Evolutionary conservation across 2,797 vertebrate genomes (phyloP).

Genomic region (Microctenopoma steveboyesi): DNA sequence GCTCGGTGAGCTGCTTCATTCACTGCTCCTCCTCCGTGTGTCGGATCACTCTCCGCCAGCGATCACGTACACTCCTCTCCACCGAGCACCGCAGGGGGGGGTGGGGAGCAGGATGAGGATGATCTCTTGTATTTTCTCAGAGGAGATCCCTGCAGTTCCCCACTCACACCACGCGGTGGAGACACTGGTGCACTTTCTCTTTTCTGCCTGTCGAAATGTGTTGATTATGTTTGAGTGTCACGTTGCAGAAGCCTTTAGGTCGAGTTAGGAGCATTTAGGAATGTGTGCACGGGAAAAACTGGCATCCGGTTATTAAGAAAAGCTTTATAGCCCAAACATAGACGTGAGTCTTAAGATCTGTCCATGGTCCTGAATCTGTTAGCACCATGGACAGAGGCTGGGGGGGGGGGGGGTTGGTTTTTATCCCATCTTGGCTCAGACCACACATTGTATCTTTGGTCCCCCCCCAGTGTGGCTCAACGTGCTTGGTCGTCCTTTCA

Average conservation of each 20-base stretch:
- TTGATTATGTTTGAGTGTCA: not conserved
- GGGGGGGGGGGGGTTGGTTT: too few species aligned
- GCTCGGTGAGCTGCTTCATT: slow-evolving; percentile 53
- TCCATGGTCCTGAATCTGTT: slow-evolving; percentile 70
- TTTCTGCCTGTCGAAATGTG: not conserved
- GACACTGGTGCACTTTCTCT: slow-evolving; percentile 13
- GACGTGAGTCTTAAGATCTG: slow-evolving; percentile 42
- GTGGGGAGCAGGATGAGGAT: slow-evolving; percentile 56
- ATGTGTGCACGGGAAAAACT: not conserved
- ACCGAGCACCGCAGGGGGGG: slow-evolving; percentile 45
- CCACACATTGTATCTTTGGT: not conserved
- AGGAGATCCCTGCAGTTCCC: slow-evolving; percentile 62
- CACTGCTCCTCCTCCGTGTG: slow-evolving; percentile 42
- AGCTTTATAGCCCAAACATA: not conserved
- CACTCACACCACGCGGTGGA: slow-evolving; percentile 58
- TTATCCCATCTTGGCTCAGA: too few species aligned
- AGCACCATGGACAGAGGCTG: slow-evolving; percentile 19
- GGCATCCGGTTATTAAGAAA: not conserved
- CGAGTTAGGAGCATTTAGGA: not conserved
- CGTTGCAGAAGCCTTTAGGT: not conserved
- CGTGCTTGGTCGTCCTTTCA: not conserved
- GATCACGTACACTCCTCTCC: slow-evolving; percentile 41
- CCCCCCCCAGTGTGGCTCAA: not conserved
- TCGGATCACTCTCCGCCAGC: slow-evolving; percentile 48
- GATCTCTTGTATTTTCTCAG: slow-evolving; percentile 66